Percentiles rank a stretch among this genome's conserved stretches.
These are phyloP conservation scores for Papilio polytes DNA, from an alignment of 1,140 invertebrate species.

Conservation along the genomic window DNA sequence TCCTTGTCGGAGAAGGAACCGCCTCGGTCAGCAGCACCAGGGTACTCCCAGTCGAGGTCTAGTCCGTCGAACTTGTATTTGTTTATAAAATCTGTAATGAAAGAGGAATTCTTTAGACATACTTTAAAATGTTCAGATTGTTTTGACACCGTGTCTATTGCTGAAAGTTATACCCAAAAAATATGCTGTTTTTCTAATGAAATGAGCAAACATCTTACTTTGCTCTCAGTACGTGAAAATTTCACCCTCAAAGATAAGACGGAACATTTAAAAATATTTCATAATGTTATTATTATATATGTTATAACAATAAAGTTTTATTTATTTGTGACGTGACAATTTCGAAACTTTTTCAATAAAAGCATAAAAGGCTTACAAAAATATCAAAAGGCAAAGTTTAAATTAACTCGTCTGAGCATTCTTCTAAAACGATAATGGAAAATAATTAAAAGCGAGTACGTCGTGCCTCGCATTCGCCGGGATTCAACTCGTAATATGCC, in stretches of 20 bases:
- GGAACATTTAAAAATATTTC: background rate
- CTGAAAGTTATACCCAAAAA: too few relatives aligned
- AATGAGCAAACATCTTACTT: too few relatives aligned
- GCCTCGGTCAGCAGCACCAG: constrained; percentile 93
- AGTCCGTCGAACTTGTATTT: constrained; percentile 92
- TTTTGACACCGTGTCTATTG: too few relatives aligned
- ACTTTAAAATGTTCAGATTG: background rate
- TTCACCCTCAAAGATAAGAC: too few relatives aligned
- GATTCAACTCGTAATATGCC: constrained; percentile 41
- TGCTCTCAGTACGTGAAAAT: too few relatives aligned
- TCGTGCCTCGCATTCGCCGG: background rate
- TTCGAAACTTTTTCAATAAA: background rate
- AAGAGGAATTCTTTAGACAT: constrained; percentile 19
- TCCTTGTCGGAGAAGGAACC: constrained; percentile 93
- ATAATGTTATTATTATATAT: background rate
- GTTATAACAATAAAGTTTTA: too few relatives aligned
- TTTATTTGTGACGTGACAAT: background rate
- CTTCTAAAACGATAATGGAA: constrained; percentile 27
- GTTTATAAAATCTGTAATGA: constrained; percentile 87
- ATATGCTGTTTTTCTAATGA: too few relatives aligned
- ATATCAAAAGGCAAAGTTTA: constrained; percentile 5
- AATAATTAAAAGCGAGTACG: constrained; percentile 30
- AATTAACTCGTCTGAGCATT: constrained; percentile 18
- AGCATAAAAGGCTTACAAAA: background rate
- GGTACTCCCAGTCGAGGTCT: constrained; percentile 95